Conservation (phyloP, 2,797 vertebrate genomes). For the Crocidura indochinensis region DNA sequence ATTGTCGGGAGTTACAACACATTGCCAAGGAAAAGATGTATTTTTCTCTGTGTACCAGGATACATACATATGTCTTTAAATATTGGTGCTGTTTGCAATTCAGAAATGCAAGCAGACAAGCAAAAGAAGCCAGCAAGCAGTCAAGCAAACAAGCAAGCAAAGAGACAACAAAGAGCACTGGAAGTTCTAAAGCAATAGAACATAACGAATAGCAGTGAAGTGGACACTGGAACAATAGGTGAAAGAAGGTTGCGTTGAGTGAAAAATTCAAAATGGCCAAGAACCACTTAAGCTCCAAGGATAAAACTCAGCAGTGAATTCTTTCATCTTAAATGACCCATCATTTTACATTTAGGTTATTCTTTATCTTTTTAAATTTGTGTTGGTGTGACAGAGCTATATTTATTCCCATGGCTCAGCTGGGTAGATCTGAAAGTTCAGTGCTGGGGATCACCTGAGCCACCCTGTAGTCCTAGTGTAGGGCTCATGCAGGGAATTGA, state of each 20-base stretch:
- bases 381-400: too few relatives aligned
- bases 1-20: conserved; percentile 24
- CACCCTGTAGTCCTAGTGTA: too few relatives aligned
- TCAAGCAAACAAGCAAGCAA: conserved; percentile 23
- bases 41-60: not conserved
- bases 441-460: too few relatives aligned
- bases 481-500: too few relatives aligned
- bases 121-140: conserved; percentile 24
- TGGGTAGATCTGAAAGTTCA: too few relatives aligned
- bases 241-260: conserved; percentile 52
- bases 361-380: conserved; percentile 54
- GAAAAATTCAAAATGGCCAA: conserved; percentile 66
- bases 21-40: not conserved
- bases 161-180: conserved; percentile 1
- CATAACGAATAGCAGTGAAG: conserved; percentile 31
- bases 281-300: conserved; percentile 72
- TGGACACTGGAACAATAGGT: conserved; percentile 52
- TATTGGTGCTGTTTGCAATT: conserved; percentile 36
- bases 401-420: too few relatives aligned
- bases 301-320: conserved; percentile 60
- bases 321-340: conserved; percentile 69
- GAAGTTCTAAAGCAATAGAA: not conserved
- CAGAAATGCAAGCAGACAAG: not conserved
- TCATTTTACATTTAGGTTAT: conserved; percentile 58
- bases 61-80: conserved; percentile 45